Evolutionary conservation across 2,888 invertebrate genomes (phyloP).

Genomic region (Chloroclystis v-ata): DNA sequence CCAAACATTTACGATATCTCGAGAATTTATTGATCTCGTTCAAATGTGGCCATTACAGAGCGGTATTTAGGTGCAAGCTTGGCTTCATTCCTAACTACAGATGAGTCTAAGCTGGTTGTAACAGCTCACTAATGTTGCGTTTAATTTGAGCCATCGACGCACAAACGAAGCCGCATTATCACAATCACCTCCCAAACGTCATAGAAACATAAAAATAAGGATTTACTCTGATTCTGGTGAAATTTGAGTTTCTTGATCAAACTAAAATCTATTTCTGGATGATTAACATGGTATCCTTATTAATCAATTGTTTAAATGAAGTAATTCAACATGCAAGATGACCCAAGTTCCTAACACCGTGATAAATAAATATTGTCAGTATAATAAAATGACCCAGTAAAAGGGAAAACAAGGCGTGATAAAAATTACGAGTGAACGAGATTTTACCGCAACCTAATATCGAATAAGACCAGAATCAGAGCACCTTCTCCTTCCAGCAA

Average conservation of each 20-base stretch:
- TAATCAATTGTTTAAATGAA: too few relatives aligned
- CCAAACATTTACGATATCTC: not conserved
- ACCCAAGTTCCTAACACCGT: too few relatives aligned
- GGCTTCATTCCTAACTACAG: too few relatives aligned
- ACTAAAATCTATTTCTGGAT: not conserved
- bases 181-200: constrained; percentile 49
- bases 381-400: too few relatives aligned
- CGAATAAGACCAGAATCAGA: constrained; percentile 13
- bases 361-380: too few relatives aligned
- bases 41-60: too few relatives aligned
- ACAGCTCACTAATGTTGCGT: not conserved
- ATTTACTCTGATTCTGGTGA: constrained; percentile 10
- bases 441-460: too few relatives aligned
- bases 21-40: not conserved
- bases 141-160: constrained; percentile 32
- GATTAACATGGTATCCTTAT: too few relatives aligned
- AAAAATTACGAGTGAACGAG: too few relatives aligned
- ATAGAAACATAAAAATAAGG: constrained; percentile 46
- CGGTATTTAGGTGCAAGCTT: too few relatives aligned
- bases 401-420: too few relatives aligned
- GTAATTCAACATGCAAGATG: too few relatives aligned
- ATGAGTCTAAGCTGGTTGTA: not conserved
- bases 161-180: constrained; percentile 34
- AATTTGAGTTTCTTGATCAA: not conserved
- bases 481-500: constrained; percentile 23